Percentiles rank a stretch among this genome's conserved stretches.
Evolutionary conservation across 2,113 vertebrate species (phyloP).

Genomic region (Pycnonotus jocosus): DNA sequence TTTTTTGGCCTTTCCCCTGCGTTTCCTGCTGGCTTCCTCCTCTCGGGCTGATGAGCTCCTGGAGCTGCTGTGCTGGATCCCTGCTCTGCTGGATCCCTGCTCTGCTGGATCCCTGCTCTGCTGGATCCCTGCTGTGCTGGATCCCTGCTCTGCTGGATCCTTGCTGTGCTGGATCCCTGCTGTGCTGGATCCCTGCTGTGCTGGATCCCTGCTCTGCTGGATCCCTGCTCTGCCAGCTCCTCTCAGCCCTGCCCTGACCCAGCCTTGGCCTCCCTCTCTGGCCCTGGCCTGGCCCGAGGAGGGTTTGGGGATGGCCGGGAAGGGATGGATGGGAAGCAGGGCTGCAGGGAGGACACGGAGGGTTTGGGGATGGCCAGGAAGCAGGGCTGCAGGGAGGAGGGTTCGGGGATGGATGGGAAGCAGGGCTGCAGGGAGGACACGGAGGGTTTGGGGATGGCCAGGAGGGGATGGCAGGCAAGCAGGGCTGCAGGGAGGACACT

Average conservation of each 20-base stretch:
- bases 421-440: no score
- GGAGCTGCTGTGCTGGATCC: neutral
- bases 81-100: neutral
- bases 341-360: no score
- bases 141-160: neutral
- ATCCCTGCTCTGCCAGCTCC: neutral
- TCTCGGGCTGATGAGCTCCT: neutral
- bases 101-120: constrained; percentile 7
- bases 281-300: neutral
- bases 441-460: neutral
- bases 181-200: neutral
- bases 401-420: no score
- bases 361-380: no score
- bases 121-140: neutral
- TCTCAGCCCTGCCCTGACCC: neutral
- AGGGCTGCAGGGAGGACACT: neutral
- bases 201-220: neutral
- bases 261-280: neutral
- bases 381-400: neutral
- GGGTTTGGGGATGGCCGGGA: neutral
- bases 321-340: neutral
- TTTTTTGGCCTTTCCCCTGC: neutral
- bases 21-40: constrained; percentile 5
- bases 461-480: neutral
- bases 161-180: neutral